Evolutionary conservation across 2,113 vertebrate genomes (phyloP), one percentile per base, ranked within the genome.

Genomic region (Mustelus asterias): DNA sequence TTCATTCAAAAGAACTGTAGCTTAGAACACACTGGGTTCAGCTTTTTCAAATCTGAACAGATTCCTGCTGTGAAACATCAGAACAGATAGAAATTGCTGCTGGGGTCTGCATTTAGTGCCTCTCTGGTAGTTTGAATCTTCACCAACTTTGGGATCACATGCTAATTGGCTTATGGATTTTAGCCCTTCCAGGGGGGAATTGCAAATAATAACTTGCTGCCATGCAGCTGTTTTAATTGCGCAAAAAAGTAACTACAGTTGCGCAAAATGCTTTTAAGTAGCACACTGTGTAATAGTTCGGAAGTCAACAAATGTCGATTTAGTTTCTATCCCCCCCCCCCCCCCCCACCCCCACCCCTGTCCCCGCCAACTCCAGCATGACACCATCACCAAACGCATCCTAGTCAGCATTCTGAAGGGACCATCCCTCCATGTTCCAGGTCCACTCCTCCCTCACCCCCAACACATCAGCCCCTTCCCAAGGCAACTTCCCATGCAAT

Each of bases 1-100:
- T 93, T 93, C 88, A 90, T 90, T 90, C 60, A 93, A 93, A 65
- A 92, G 33, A 92, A 92, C 29, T 16, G 18, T 13, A 92, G 58
- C 29, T 90, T 29, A 9, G 16, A 93, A n/a, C 60, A n/a, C 58
- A 93, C 10, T 89, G 86, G 18, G 80, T 89, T 89, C 29, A 58
- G 54, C 54, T 29, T 90, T 29, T 90, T 60, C 26, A 88, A 16
- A 58, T 60, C 26, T 29, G 3, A 90, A 48, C 54, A 60, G 88
- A 83, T 20, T 54, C n/a, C 29, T 60, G 10, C 33, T 11, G 14
- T 26, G 54, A 33, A 16, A n/a, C 0, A 63, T 67, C n/a, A 37
- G 60, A 67, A 37, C 33, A 93, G 16, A 93, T 18, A 83, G 16
- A 41, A 83, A 83, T 65, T 65, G 29, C 60, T 37, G 60, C 18